Evolutionary conservation across 2,797 vertebrate species (phyloP).

Genomic region (Diceros bicornis): DNA sequence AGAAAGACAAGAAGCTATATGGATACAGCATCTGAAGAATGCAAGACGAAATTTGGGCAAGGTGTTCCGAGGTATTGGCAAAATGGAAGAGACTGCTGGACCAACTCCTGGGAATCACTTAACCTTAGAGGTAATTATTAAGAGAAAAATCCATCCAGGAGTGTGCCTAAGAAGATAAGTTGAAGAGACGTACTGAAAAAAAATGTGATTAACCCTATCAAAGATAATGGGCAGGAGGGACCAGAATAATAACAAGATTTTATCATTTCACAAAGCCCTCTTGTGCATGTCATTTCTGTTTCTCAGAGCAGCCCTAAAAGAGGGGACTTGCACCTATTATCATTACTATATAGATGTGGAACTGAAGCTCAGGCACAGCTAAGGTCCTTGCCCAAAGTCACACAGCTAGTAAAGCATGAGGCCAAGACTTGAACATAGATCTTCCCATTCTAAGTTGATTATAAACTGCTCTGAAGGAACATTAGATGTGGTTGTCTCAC

Average conservation of each 20-base stretch:
- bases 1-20: slow-evolving; percentile 11
- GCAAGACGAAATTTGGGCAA: background rate
- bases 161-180: background rate
- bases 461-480: background rate
- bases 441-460: background rate
- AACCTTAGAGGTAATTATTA: background rate
- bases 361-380: background rate
- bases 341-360: background rate
- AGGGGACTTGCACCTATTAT: background rate
- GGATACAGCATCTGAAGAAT: background rate
- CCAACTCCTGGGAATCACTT: slow-evolving; percentile 23
- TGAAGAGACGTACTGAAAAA: slow-evolving; percentile 23
- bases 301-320: background rate
- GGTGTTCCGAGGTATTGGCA: background rate
- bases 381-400: background rate
- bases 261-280: background rate
- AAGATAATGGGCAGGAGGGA: background rate
- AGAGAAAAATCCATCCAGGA: background rate
- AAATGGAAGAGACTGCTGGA: background rate
- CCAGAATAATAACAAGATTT: background rate
- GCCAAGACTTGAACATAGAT: background rate
- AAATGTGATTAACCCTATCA: background rate
- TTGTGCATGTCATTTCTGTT: slow-evolving; percentile 20
- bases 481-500: background rate
- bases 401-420: background rate